A percentile compares a stretch with the other conserved stretches of the same genome.
These are phyloP conservation scores for Discoglossus pictus DNA, from an alignment of 2,797 vertebrate species.

Conservation along the genomic window DNA sequence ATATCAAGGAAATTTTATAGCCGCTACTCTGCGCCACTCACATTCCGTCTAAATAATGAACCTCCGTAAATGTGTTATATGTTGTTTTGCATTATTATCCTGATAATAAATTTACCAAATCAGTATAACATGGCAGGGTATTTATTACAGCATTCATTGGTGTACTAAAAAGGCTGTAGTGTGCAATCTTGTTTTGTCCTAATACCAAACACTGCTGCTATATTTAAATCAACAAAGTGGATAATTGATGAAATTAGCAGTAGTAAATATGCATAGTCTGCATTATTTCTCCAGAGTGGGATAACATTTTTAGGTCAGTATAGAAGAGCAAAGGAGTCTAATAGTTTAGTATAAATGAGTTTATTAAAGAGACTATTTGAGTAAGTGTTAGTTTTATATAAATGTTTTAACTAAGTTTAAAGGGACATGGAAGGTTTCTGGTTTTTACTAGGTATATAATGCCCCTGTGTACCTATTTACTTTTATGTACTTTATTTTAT, in stretches of 20 bases:
- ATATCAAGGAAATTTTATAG: slow-evolving; percentile 48
- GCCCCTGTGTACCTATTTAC: too few species aligned
- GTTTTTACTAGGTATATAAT: too few species aligned
- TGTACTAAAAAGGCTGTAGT: slow-evolving; percentile 33
- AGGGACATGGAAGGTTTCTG: too few species aligned
- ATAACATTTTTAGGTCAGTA: slow-evolving; percentile 20
- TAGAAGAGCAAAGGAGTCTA: too few species aligned
- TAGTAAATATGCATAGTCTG: slow-evolving; percentile 18
- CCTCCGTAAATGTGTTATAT: slow-evolving; percentile 31
- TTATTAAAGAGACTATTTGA: too few species aligned
- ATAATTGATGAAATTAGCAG: slow-evolving; percentile 46
- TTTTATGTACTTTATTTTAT: too few species aligned
- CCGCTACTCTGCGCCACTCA: slow-evolving; percentile 11
- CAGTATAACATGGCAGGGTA: slow-evolving; percentile 37
- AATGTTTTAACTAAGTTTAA: too few species aligned
- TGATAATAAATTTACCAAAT: slow-evolving; percentile 42
- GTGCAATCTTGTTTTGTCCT: slow-evolving; percentile 33
- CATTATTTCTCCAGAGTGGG: slow-evolving; percentile 8
- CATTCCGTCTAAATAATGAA: slow-evolving; percentile 45
- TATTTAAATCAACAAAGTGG: slow-evolving; percentile 43
- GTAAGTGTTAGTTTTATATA: too few species aligned
- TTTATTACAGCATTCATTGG: slow-evolving; percentile 44
- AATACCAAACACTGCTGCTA: slow-evolving; percentile 25
- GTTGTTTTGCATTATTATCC: slow-evolving; percentile 19
- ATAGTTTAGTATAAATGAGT: too few species aligned